A percentile compares a stretch with the other conserved stretches of the same genome.
Conservation (phyloP, 92 coral and sea anemone species). For the Parazoanthus darwini region DNA sequence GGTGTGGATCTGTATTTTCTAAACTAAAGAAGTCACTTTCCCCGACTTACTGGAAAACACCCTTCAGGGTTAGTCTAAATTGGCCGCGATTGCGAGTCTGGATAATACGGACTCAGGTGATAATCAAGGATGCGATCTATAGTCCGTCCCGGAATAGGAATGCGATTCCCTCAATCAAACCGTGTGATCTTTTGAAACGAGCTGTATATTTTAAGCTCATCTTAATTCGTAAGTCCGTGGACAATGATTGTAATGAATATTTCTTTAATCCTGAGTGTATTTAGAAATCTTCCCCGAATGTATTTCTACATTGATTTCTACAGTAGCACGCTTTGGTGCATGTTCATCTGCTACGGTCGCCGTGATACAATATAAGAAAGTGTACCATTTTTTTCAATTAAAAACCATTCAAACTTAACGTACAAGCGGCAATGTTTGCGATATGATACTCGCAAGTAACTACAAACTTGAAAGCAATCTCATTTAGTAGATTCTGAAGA, state of each 20-base stretch:
- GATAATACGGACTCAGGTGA: background rate
- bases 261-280: background rate
- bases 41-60: background rate
- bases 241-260: background rate
- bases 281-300: background rate
- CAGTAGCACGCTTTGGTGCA: background rate
- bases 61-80: background rate
- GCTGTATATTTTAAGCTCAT: background rate
- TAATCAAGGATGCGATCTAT: too few species aligned
- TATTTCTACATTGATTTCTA: too few species aligned
- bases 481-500: too few species aligned
- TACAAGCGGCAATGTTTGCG: too few species aligned
- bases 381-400: too few species aligned
- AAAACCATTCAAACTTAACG: too few species aligned
- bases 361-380: too few species aligned
- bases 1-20: background rate
- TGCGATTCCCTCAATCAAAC: background rate
- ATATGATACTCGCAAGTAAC: too few species aligned
- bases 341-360: background rate
- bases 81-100: background rate
- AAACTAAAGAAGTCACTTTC: background rate
- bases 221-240: background rate
- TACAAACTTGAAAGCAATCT: too few species aligned
- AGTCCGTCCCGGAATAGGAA: too few species aligned
- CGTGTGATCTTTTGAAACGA: background rate